Percentiles rank a stretch among this genome's conserved stretches.
Conservation (phyloP, 2,113 vertebrate species). For the Chlamydotis undulata region DNA sequence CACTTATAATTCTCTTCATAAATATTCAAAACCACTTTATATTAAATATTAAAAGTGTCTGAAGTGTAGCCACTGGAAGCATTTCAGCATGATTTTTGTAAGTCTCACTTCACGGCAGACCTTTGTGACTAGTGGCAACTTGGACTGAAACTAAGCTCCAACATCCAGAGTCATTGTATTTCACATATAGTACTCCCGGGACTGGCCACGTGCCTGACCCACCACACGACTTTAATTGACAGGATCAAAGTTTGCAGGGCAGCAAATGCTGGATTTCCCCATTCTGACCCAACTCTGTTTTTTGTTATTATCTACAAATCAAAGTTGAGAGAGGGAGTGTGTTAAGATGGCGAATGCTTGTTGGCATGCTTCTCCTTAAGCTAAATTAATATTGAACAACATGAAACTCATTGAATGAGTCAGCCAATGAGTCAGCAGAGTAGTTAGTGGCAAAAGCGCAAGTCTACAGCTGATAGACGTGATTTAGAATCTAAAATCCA, state of each 20-base stretch:
- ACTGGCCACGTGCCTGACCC: background rate
- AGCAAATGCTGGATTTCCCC: background rate
- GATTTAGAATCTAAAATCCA: constrained; percentile 6
- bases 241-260: background rate
- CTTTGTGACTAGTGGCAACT: background rate
- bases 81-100: background rate
- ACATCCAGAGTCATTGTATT: background rate
- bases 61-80: background rate
- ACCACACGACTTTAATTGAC: background rate
- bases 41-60: background rate
- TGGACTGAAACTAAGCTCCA: background rate
- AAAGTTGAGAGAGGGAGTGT: background rate
- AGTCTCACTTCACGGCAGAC: background rate
- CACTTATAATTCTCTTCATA: background rate
- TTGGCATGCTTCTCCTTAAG: background rate
- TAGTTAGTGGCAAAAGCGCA: background rate
- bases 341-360: background rate
- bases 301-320: background rate
- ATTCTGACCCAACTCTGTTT: background rate
- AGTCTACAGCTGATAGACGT: background rate
- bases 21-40: constrained; percentile 3
- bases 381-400: constrained; percentile 32
- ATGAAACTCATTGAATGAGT: constrained; percentile 19
- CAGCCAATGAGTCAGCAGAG: constrained; percentile 47
- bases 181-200: background rate